phyloP scores from a whole-genome alignment of 2,113 vertebrate species.

The Pangasianodon gigas region DNA sequence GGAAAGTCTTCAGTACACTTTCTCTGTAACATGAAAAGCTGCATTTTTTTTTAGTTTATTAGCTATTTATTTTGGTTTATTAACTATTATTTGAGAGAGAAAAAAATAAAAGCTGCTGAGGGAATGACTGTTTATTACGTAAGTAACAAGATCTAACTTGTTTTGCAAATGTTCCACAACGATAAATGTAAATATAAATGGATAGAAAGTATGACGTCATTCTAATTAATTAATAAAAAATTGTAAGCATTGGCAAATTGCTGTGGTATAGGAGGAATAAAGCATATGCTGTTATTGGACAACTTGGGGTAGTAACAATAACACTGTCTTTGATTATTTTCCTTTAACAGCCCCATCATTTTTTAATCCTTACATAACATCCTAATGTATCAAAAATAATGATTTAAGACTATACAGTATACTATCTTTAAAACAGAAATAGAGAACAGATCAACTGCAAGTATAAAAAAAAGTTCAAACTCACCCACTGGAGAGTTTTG shows the following conservation, averaged over 20 bases:
- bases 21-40: neutral
- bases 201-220: neutral
- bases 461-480: conserved; percentile 10
- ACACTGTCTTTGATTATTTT: neutral
- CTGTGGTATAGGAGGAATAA: neutral
- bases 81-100: neutral
- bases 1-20: neutral
- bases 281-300: neutral
- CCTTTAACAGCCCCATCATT: neutral
- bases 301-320: neutral
- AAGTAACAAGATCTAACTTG: neutral
- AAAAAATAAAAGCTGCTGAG: neutral
- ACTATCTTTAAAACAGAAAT: neutral
- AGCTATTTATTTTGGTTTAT: neutral
- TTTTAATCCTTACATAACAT: neutral
- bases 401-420: neutral
- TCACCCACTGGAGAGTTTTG: neutral
- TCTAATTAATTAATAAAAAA: neutral
- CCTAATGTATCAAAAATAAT: neutral
- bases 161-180: too few relatives aligned
- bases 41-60: neutral
- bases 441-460: neutral
- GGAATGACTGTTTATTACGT: neutral
- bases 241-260: neutral
- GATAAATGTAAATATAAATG: neutral